Conservation (phyloP, 2,888 invertebrate species). For the Psylliodes chrysocephalus region DNA sequence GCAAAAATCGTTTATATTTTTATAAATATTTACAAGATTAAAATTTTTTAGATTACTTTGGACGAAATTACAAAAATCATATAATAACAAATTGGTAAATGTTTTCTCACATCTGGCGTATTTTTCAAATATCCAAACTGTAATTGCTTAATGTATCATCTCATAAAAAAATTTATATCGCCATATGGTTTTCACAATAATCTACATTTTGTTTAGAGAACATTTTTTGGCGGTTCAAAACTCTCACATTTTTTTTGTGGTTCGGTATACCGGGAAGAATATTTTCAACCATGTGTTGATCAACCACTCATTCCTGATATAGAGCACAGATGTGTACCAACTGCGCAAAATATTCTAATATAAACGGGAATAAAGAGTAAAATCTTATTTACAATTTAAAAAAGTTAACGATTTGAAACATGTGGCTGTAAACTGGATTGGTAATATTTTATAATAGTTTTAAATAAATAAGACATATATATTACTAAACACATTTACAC, state of each 20-base stretch:
- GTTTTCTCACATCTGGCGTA: not conserved
- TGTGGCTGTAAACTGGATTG: not conserved
- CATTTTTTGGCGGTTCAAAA: slow-evolving; percentile 26
- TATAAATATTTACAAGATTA: no score
- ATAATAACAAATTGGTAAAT: not conserved
- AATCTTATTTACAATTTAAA: not conserved
- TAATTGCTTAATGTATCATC: not conserved
- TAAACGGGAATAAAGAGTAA: not conserved
- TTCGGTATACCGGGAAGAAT: slow-evolving; percentile 14
- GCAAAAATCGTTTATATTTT: no score
- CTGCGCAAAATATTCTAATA: not conserved
- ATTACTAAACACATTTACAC: not conserved
- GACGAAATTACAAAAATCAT: no score
- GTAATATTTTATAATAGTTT: not conserved
- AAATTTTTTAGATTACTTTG: no score
- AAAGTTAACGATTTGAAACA: not conserved
- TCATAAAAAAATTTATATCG: not conserved
- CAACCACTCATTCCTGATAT: slow-evolving; percentile 9
- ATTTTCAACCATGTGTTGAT: slow-evolving; percentile 25
- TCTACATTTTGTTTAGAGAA: not conserved
- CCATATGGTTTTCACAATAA: not conserved
- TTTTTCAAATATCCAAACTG: not conserved
- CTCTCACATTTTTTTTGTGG: slow-evolving; percentile 26
- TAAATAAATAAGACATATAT: not conserved
- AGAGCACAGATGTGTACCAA: not conserved